Evolutionary conservation across 2,113 vertebrate genomes (phyloP).

Genomic region (Arizona elegans): DNA sequence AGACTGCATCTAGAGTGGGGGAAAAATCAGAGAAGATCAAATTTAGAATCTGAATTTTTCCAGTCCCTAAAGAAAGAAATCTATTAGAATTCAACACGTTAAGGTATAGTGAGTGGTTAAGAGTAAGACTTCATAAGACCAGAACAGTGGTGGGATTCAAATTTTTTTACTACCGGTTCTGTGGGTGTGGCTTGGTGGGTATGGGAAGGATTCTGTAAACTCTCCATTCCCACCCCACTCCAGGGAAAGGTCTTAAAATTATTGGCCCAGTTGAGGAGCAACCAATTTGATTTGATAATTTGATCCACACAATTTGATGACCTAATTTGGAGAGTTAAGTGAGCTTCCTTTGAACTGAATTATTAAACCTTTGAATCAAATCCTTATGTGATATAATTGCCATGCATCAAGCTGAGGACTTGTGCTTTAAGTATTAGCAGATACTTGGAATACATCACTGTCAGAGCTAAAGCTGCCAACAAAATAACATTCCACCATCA

Average conservation of each 20-base stretch:
- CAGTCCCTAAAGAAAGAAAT: background rate
- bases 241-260: background rate
- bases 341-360: background rate
- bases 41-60: background rate
- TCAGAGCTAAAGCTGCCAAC: background rate
- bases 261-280: background rate
- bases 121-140: background rate
- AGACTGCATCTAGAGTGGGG: background rate
- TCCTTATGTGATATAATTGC: background rate
- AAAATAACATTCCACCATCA: background rate
- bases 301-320: background rate
- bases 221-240: no score
- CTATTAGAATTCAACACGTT: background rate
- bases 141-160: no score
- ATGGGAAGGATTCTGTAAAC: no score
- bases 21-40: background rate
- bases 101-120: background rate
- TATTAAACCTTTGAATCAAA: background rate
- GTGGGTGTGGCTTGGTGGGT: no score
- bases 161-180: no score
- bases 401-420: background rate
- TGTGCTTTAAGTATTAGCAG: background rate
- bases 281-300: background rate
- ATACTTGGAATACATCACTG: background rate
- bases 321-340: background rate